Base-by-base conservation (phyloP, 1,140 invertebrate genomes). In the Chymomyza costata region DNA sequence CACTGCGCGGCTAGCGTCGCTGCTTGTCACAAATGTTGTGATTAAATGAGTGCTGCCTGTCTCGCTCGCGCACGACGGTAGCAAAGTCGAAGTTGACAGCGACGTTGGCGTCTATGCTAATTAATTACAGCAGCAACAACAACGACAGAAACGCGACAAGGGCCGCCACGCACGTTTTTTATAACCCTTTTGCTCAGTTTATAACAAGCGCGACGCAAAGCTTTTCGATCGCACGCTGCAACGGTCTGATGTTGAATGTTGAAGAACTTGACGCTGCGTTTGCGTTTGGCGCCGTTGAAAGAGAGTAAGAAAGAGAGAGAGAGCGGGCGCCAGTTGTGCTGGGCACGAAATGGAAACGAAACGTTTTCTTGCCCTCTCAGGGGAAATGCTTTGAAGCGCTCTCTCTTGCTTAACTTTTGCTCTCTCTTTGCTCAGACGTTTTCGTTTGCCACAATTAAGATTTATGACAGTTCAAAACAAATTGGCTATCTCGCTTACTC, bases 381-480 rank as follows among this genome's bases (percentile, higher is more conserved):
- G 54, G 66, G 68, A 67, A 73, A 55, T 49, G 6, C 1, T 7
- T 35, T n/a, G n/a, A n/a, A n/a, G 15, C 16, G 38, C 38, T 39
- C 34, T 10, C 16, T 38, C 15, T 28, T 39, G 11, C 31, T 37
- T 18, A 2, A 2, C 32, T 19, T 14, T 28, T 11, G 6, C 13
- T 31, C 15, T 19, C 50, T 31, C 43, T 44, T n/a, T 49, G 25
- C 28, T 47, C 15, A 38, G 45, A 34, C 21, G 17, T 57, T 66
- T 71, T 63, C 68, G 61, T 81, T 80, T 73, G 59, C 60, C 55
- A 50, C 69, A 74, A 80, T 80, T 81, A 81, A 76, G 74, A 81
- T 81, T 81, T 81, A 81, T 81, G 74, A 81, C 74, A 81, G 69
- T 82, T 81, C 65, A 81, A 74, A 73, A 76, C 65, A 76, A 76